A percentile compares a stretch with the other conserved stretches of the same genome.
phyloP scores from a whole-genome alignment of 2,113 vertebrate species.

The Passer montanus region DNA sequence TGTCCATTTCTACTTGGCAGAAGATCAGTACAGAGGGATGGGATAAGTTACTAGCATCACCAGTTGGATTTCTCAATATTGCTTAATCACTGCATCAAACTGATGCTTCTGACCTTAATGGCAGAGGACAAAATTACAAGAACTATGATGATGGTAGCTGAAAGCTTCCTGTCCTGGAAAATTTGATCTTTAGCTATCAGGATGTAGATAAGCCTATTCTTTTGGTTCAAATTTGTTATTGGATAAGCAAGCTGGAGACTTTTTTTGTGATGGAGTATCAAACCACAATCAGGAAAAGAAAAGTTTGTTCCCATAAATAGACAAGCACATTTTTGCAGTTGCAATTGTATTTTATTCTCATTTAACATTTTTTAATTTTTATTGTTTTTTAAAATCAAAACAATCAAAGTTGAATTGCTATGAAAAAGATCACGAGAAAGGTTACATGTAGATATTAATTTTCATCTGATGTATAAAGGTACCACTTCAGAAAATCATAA shows the following conservation, averaged over 20 bases:
- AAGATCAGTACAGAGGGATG: neutral
- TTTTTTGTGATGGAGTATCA: neutral
- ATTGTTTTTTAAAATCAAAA: neutral
- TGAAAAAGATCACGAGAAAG: neutral
- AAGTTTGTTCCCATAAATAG: neutral
- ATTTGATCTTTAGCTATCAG: neutral
- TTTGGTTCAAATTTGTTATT: neutral
- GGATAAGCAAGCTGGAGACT: neutral
- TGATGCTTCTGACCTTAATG: neutral
- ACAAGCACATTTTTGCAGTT: neutral
- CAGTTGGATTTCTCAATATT: neutral
- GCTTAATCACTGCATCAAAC: neutral
- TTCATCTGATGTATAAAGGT: neutral
- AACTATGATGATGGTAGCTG: neutral
- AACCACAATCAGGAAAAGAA: neutral
- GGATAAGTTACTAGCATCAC: neutral
- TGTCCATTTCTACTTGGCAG: neutral
- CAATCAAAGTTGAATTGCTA: neutral
- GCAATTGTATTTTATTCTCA: constrained; percentile 1
- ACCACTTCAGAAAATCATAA: neutral
- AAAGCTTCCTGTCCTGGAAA: neutral
- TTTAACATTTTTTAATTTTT: neutral
- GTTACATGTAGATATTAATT: neutral
- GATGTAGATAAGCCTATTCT: neutral
- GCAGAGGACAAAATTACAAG: neutral